Base-by-base conservation (phyloP, 2,113 vertebrate species). In the Ceuthmochares aereus region DNA sequence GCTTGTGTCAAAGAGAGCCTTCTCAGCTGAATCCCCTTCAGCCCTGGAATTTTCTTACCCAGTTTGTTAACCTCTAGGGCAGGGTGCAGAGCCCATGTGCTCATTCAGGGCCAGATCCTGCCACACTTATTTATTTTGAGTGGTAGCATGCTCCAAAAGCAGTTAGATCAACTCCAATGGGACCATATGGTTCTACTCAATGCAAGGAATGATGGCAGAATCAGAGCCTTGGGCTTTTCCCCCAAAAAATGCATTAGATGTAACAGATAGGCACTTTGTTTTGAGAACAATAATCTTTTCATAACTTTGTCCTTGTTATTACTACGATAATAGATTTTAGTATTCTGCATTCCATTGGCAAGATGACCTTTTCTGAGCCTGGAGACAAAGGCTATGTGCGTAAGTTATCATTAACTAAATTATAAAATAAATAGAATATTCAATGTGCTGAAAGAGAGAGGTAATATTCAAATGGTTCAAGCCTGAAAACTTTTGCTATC, bases 51-150 rank as follows among this genome's bases (percentile, higher is more conserved):
- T 96, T 90, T 93, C 94, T 96, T 95, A 63, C 84, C 40, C 81
- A 62, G 82, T 95, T 90, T 89, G 78, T 95, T 97, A 97, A 96
- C 94, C 90, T 95, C 77, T 84, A 89, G 95, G 96, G 92, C 92
- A 94, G 88, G 93, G 88, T 97, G 92, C 96, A 96, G 83, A 96
- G 76, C 64, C 64, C 90, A 78, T 82, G 93, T 95, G 90, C 73
- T 96, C 80, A 68, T 90, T 97, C 73, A 68, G 95, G 95, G 90
- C 96, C 96, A 92, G 92, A 96, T 95, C 67, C 93, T 97, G 95
- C 95, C 96, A 95, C 73, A 94, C 87, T 87, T 96, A 94, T 73
- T 97, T 97, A 97, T 82, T 85, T 93, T 96, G 94, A 96, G 92
- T 94, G 73, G 90, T 95, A 95, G 92, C 94, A 95, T 76, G 75